These are phyloP conservation scores for Byasa hedistus DNA, from an alignment of 2,888 invertebrate species.

Conservation along the genomic window DNA sequence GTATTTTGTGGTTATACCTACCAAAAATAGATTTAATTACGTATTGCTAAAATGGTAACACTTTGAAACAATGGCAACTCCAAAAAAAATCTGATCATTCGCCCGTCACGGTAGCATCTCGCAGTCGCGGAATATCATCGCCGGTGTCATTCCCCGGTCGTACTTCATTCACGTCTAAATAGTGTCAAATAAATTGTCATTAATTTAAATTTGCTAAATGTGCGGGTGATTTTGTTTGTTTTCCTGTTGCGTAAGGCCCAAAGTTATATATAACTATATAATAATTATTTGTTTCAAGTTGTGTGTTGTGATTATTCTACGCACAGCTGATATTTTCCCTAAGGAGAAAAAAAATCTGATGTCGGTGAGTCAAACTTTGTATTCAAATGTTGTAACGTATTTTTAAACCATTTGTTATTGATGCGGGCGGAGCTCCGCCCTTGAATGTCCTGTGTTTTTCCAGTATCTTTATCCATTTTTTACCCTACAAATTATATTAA, in stretches of 20 bases:
- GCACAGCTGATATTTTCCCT: constrained; percentile 17
- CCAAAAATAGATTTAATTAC: not conserved
- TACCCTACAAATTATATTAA: too few relatives aligned
- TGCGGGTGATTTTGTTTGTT: constrained; percentile 13
- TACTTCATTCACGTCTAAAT: constrained; percentile 17
- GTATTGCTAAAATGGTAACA: not conserved
- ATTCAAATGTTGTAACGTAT: constrained; percentile 12
- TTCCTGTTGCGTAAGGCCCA: not conserved
- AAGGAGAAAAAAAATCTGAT: constrained; percentile 7
- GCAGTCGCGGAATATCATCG: constrained; percentile 1
- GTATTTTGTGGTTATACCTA: too few relatives aligned
- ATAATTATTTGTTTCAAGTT: constrained; percentile 11
- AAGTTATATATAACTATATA: not conserved
- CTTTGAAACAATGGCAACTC: constrained; percentile 10
- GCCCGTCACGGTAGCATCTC: constrained; percentile 7
- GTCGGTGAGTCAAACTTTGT: constrained; percentile 25
- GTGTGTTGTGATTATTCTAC: constrained; percentile 23
- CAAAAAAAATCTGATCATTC: constrained; percentile 3
- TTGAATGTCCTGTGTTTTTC: not conserved
- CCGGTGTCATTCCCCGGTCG: constrained; percentile 12
- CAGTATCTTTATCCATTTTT: not conserved
- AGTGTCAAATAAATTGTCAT: constrained; percentile 23
- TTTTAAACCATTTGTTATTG: constrained; percentile 10
- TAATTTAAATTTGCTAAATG: constrained; percentile 20
- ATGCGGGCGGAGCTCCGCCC: not conserved